phyloP scores from a whole-genome alignment of 2,797 vertebrate genomes.

The Chiloscyllium punctatum region DNA sequence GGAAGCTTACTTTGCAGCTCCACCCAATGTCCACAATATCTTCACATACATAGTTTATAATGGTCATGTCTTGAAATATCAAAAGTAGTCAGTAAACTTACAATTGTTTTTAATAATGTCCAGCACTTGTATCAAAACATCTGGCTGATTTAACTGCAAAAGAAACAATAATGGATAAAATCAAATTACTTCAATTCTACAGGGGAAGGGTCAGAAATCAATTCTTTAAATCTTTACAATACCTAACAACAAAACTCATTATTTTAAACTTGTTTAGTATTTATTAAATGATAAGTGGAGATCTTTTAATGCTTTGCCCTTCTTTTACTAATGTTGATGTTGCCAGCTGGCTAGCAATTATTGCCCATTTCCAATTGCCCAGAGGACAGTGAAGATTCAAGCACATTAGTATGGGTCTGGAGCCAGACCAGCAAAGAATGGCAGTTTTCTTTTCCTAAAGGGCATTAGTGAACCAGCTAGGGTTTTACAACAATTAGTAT shows the following conservation, averaged over 20 bases:
- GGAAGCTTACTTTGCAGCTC: background rate
- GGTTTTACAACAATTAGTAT: no score
- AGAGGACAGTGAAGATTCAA: no score
- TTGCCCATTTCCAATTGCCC: no score
- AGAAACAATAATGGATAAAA: slow-evolving; percentile 41
- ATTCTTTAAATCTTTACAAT: background rate
- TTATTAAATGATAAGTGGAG: background rate
- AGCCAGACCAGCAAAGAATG: no score
- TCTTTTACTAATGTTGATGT: background rate
- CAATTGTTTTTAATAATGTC: slow-evolving; percentile 85
- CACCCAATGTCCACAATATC: background rate
- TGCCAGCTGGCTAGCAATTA: no score
- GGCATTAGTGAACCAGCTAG: no score
- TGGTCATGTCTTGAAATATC: background rate
- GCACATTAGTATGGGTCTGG: no score
- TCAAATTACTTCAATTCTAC: slow-evolving; percentile 39
- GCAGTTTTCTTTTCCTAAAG: no score
- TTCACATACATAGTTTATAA: background rate
- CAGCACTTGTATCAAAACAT: slow-evolving; percentile 91
- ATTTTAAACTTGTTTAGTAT: background rate
- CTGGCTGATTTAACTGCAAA: slow-evolving; percentile 89
- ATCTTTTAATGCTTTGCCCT: background rate
- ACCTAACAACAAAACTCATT: background rate
- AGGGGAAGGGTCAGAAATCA: slow-evolving; percentile 38
- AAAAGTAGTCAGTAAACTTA: slow-evolving; percentile 54